Conservation (phyloP, 92 coral and sea anemone species). For the Siderastrea radians region DNA sequence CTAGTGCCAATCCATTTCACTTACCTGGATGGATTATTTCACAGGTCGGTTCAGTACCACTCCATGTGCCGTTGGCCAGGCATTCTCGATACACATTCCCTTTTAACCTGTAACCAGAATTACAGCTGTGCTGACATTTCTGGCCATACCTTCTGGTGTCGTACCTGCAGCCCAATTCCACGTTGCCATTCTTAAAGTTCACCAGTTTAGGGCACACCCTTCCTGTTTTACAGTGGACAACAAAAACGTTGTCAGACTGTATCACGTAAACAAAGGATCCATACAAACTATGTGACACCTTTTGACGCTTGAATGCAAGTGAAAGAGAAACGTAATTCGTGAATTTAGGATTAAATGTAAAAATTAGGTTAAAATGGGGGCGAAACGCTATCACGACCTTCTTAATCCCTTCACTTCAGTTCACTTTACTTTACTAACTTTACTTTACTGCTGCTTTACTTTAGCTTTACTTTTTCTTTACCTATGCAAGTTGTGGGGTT, state of each 20-base stretch:
- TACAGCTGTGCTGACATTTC: not conserved
- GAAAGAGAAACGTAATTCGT: too few species aligned
- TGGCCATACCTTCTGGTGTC: not conserved
- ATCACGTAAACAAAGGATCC: too few species aligned
- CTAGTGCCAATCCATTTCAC: not conserved
- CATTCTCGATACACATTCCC: not conserved
- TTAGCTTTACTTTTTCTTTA: not conserved
- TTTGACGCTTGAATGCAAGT: too few species aligned
- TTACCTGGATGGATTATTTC: slow-evolving; percentile 6
- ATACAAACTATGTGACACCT: too few species aligned
- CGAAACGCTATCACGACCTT: too few species aligned
- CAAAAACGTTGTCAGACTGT: not conserved
- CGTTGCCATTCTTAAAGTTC: not conserved
- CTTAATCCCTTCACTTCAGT: too few species aligned
- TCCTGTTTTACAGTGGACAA: not conserved
- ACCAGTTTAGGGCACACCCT: slow-evolving; percentile 1
- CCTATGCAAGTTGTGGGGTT: slow-evolving; percentile 5
- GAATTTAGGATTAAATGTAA: too few species aligned
- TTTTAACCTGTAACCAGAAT: not conserved
- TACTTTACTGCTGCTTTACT: not conserved
- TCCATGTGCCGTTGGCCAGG: slow-evolving; percentile 18
- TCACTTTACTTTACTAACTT: too few species aligned
- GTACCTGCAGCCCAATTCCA: not conserved
- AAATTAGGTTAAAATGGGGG: too few species aligned
- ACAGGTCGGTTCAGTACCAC: slow-evolving; percentile 16